Evolutionary conservation across 2,888 invertebrate genomes (phyloP).

Genomic region (Eilema caniola): DNA sequence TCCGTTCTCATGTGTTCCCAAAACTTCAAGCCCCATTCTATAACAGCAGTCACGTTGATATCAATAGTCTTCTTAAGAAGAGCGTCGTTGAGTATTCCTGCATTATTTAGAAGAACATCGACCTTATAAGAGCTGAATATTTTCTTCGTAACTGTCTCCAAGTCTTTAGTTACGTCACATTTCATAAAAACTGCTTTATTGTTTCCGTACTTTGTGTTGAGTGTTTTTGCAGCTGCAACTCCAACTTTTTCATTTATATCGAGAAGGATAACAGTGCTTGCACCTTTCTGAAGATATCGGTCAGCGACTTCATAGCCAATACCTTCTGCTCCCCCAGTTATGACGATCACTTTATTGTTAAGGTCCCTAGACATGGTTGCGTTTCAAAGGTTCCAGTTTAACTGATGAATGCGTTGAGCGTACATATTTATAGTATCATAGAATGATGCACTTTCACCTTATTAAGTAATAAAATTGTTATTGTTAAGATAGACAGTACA

Average conservation of each 20-base stretch:
- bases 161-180: slow-evolving; percentile 52
- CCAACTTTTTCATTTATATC: slow-evolving; percentile 38
- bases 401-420: background rate
- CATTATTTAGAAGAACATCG: slow-evolving; percentile 71
- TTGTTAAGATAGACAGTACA: background rate
- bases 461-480: background rate
- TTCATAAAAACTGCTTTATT: slow-evolving; percentile 43
- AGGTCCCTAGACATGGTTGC: slow-evolving; percentile 40
- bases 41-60: slow-evolving; percentile 62
- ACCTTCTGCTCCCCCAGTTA: slow-evolving; percentile 86
- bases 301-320: slow-evolving; percentile 81
- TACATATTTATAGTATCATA: background rate
- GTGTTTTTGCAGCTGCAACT: slow-evolving; percentile 12
- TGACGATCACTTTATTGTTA: slow-evolving; percentile 54
- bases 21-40: slow-evolving; percentile 76
- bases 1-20: slow-evolving; percentile 85
- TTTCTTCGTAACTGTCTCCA: slow-evolving; percentile 26
- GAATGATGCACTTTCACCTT: background rate
- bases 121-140: slow-evolving; percentile 26
- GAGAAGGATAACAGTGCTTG: slow-evolving; percentile 44
- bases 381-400: no score
- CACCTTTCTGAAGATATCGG: slow-evolving; percentile 74
- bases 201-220: slow-evolving; percentile 31
- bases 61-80: slow-evolving; percentile 49
- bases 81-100: slow-evolving; percentile 65